A percentile compares a stretch with the other conserved stretches of the same genome.
These are phyloP conservation scores for Caenorhabditis inopinata DNA, from an alignment of 1,140 invertebrate genomes.

Conservation along the genomic window DNA sequence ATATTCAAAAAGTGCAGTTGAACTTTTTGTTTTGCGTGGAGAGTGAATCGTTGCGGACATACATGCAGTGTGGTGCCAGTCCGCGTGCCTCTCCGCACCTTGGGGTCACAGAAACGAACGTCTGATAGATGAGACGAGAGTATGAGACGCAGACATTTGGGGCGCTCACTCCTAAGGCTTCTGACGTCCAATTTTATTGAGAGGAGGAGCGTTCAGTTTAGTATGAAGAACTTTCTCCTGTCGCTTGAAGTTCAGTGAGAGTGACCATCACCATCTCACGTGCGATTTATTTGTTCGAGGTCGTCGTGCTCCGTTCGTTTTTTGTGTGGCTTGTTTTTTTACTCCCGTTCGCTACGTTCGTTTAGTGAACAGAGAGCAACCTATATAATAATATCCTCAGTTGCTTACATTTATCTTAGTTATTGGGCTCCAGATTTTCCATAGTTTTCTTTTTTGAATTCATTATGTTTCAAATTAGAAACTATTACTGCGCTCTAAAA, in stretches of 20 bases:
- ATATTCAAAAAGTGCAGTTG: neutral
- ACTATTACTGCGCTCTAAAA: no score
- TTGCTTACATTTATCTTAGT: neutral
- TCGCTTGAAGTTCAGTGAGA: neutral
- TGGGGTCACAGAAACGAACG: constrained; percentile 23
- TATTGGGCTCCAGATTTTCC: neutral
- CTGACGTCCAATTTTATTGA: constrained; percentile 23
- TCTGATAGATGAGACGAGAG: constrained; percentile 1
- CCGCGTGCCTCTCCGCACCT: constrained; percentile 24
- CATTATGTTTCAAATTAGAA: no score
- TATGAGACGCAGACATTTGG: neutral
- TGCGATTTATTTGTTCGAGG: neutral
- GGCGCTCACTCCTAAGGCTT: constrained; percentile 3
- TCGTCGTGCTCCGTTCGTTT: constrained; percentile 17
- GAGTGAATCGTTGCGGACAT: neutral
- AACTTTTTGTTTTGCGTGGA: neutral
- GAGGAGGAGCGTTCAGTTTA: constrained; percentile 22
- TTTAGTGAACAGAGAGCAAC: neutral
- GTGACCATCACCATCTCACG: constrained; percentile 9
- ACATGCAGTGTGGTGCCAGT: constrained; percentile 1
- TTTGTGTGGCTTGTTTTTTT: no score
- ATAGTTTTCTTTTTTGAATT: neutral
- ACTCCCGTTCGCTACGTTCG: neutral
- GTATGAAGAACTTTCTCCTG: constrained; percentile 4
- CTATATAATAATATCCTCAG: neutral